Evolutionary conservation across 2,888 invertebrate species (phyloP), one percentile per base, ranked within the genome.

Genomic region (Drosophila greeni): DNA sequence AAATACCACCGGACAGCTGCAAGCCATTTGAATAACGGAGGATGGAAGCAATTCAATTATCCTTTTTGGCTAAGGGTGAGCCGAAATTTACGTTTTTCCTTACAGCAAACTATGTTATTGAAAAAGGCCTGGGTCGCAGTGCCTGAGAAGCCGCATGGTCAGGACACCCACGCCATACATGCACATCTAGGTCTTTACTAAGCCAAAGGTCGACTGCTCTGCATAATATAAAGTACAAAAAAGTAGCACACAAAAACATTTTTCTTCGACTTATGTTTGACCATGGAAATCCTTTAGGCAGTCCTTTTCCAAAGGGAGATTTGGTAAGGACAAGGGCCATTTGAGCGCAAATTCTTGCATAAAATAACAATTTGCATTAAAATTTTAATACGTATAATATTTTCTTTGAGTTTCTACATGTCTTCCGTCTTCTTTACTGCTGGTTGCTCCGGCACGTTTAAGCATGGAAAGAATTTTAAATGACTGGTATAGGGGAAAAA

Each of bases 391-490:
- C 84, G 77, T 79, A 64, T 82, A 84, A 81, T 83, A 81, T 84
- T 77, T 82, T 65, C 69, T 68, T 70, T 70, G 70, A 69, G 69
- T 72, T 66, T 65, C 73, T 66, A 43, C 57, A 53, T 70, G 31
- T 72, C 62, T 57, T 73, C 37, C 39, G 39, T 54, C 55, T 54
- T 56, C 36, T 49, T 54, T 39, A 29, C 37, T 39, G 45, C 49
- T 34, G 52, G 26, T 29, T 58, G 57, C 71, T 73, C 78, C 70
- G 71, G 80, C 68, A 70, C 73, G 75, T 29, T 74, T 82, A 72
- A 73, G 74, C 82, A 80, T 85, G 83, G 84, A 85, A 82, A 70
- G 85, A 83, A 84, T 82, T 84, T 81, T 81, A 76, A 78, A 81
- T 72, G 66, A 67, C 70, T 66, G 45, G 26, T 48, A 11, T 37